phyloP scores from a whole-genome alignment of 2,888 invertebrate genomes.

The Venustoraphidia nigricollis region DNA sequence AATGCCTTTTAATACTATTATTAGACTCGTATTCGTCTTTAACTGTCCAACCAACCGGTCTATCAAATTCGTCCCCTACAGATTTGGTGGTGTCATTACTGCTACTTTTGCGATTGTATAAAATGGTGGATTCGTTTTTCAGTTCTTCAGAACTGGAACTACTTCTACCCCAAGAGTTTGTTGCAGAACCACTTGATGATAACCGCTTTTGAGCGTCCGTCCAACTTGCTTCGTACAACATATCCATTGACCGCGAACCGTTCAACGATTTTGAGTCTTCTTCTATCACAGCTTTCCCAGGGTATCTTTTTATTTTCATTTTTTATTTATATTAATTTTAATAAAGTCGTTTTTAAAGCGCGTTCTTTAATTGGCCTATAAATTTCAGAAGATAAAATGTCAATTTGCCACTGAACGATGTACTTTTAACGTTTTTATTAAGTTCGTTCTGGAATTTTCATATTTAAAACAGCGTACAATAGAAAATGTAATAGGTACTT shows the following conservation, averaged over 20 bases:
- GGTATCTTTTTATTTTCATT: slow-evolving; percentile 76
- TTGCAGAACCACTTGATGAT: slow-evolving; percentile 27
- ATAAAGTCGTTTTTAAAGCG: too few relatives aligned
- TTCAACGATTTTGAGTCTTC: slow-evolving; percentile 44
- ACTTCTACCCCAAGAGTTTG: slow-evolving; percentile 23
- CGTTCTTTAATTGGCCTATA: too few relatives aligned
- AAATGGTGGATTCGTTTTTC: slow-evolving; percentile 8
- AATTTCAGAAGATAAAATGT: too few relatives aligned
- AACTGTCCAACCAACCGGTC: too few relatives aligned
- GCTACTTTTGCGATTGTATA: too few relatives aligned
- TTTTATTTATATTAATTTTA: slow-evolving; percentile 3
- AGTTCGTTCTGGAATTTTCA: too few relatives aligned
- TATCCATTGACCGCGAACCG: slow-evolving; percentile 48
- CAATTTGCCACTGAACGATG: too few relatives aligned
- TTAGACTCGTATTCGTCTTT: not conserved
- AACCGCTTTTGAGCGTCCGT: slow-evolving; percentile 49
- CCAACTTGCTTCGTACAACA: slow-evolving; percentile 77
- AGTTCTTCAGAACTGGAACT: slow-evolving; percentile 19
- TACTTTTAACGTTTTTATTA: too few relatives aligned
- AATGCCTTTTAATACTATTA: not conserved
- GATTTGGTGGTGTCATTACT: too few relatives aligned
- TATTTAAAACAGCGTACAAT: too few relatives aligned
- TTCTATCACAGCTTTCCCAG: slow-evolving; percentile 56
- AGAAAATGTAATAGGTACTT: too few relatives aligned
- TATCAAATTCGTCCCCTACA: too few relatives aligned